phyloP scores from a whole-genome alignment of 2,797 vertebrate species.

The Parambassis ranga region DNA sequence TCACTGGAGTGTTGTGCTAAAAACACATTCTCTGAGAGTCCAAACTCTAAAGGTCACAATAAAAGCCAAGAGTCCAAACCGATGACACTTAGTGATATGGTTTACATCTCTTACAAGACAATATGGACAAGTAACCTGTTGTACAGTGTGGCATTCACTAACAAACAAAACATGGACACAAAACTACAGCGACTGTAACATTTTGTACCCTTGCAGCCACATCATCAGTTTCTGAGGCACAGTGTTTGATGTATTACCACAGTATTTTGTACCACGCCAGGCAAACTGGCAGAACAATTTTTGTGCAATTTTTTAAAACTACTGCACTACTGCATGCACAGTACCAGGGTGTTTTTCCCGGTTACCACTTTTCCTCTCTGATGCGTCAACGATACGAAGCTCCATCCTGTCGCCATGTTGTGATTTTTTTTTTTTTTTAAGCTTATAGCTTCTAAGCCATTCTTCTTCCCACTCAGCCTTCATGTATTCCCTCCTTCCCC shows the following conservation, averaged over 20 bases:
- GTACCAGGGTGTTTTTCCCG: not conserved
- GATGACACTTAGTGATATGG: not conserved
- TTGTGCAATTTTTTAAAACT: not conserved
- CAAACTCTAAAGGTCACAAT: not conserved
- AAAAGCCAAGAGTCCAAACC: not conserved
- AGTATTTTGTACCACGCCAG: not conserved
- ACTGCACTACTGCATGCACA: not conserved
- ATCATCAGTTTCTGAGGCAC: not conserved
- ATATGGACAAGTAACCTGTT: too few species aligned
- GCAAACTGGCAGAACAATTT: not conserved
- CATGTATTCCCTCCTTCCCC: constrained; percentile 53
- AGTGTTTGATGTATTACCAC: not conserved
- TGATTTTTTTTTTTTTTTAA: constrained; percentile 24
- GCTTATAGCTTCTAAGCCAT: constrained; percentile 17
- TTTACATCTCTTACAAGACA: too few species aligned
- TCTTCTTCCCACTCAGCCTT: constrained; percentile 19
- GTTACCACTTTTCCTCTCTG: not conserved
- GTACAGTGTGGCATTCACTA: too few species aligned
- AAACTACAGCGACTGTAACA: not conserved
- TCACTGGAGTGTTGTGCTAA: too few species aligned
- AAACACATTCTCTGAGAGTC: not conserved
- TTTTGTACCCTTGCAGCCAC: not conserved
- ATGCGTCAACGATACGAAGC: not conserved
- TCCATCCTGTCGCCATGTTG: not conserved
- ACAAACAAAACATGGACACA: not conserved